phyloP scores from a whole-genome alignment of 2,888 invertebrate species.

The Drosophila mercatorum region DNA sequence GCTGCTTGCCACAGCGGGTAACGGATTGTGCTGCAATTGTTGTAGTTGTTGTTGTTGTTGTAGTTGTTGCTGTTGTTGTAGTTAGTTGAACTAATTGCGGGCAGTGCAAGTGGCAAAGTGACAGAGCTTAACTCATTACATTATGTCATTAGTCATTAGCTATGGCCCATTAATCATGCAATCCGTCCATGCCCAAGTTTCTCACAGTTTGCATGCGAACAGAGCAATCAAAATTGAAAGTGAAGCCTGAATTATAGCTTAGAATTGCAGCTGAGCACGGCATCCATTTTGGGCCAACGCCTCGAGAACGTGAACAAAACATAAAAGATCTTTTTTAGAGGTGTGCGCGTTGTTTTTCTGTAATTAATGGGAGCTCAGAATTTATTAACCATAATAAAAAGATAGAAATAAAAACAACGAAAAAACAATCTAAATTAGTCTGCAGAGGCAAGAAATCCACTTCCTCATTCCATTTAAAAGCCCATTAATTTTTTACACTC shows the following conservation, averaged over 20 bases:
- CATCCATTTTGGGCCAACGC: constrained; percentile 56
- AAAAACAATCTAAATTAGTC: constrained; percentile 47
- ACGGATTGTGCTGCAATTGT: constrained; percentile 35
- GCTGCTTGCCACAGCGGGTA: constrained; percentile 5
- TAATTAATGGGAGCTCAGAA: constrained; percentile 68
- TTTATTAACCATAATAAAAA: constrained; percentile 13
- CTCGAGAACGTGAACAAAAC: constrained; percentile 54
- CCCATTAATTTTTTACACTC: constrained; percentile 28
- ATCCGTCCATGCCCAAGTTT: constrained; percentile 48
- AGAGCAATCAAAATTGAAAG: constrained; percentile 54
- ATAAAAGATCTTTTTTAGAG: constrained; percentile 38
- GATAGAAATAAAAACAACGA: constrained; percentile 2
- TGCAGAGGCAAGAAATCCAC: constrained; percentile 33
- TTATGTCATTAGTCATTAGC: constrained; percentile 57
- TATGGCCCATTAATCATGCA: constrained; percentile 49
- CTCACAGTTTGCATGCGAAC: constrained; percentile 29
- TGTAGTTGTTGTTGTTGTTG: constrained; percentile 12
- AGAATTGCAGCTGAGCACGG: constrained; percentile 48
- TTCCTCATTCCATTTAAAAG: constrained; percentile 58
- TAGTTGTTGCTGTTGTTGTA: constrained; percentile 1
- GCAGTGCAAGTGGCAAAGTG: constrained; percentile 54
- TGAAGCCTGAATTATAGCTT: constrained; percentile 52
- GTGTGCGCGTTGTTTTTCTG: constrained; percentile 55
- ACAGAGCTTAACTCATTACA: constrained; percentile 42
- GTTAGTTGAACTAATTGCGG: constrained; percentile 46